Conservation (phyloP, 2,113 vertebrate genomes). For the Cinclus cinclus region DNA sequence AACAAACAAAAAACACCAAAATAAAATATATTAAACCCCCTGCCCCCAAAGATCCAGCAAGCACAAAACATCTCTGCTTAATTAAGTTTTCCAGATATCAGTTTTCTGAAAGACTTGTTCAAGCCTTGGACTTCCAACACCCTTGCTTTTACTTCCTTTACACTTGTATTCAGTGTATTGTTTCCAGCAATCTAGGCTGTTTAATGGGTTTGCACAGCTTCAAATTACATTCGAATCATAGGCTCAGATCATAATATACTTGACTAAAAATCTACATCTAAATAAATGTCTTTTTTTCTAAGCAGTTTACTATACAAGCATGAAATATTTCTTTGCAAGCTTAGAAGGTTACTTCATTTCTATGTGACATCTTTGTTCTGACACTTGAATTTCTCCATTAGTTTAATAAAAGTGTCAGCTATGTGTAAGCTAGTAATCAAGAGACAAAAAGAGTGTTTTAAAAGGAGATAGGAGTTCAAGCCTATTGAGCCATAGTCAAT, state of each 20-base stretch:
- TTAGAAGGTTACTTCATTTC: background rate
- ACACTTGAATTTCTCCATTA: background rate
- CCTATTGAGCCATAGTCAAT: background rate
- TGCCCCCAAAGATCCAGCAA: background rate
- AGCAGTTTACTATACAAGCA: background rate
- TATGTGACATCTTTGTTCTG: background rate
- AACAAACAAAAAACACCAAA: no score
- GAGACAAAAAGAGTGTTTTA: background rate
- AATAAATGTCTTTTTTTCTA: background rate
- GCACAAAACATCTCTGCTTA: background rate
- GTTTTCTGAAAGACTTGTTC: background rate
- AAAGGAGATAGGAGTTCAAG: background rate
- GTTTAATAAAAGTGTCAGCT: background rate
- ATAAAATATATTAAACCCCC: background rate
- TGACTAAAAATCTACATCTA: background rate
- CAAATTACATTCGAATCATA: conserved; percentile 1
- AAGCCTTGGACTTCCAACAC: background rate
- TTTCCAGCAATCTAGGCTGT: background rate
- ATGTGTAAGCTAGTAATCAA: background rate
- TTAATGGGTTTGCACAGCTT: conserved; percentile 11
- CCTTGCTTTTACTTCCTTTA: background rate
- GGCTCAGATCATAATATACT: background rate
- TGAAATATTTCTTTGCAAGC: background rate
- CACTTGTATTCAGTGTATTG: background rate
- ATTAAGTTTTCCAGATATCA: background rate